Evolutionary conservation across 2,113 vertebrate genomes (phyloP).

Genomic region (Todiramphus saurophagus): DNA sequence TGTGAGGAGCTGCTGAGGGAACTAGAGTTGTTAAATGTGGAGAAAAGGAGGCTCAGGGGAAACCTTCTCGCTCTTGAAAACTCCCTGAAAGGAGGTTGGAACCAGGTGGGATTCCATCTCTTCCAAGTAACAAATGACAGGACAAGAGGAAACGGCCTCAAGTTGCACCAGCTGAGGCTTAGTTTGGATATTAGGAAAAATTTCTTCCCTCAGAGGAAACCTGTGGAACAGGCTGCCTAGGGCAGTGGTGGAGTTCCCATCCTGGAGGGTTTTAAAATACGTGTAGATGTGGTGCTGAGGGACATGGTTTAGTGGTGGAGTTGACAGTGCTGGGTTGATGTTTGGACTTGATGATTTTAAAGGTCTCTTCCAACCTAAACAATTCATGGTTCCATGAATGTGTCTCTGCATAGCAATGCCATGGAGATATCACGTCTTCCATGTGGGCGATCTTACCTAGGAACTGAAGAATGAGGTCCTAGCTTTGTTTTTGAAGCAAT

Average conservation of each 20-base stretch:
- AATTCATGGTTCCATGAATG: background rate
- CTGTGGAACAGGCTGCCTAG: background rate
- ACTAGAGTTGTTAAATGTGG: background rate
- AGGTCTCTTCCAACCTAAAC: background rate
- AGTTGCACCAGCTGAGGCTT: too few species aligned
- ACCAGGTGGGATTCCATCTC: background rate
- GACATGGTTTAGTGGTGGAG: background rate
- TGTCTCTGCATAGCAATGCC: background rate
- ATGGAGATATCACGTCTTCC: background rate
- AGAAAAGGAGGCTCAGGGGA: background rate
- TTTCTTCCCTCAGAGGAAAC: too few species aligned
- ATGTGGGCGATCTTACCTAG: accelerated
- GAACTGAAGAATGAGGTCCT: background rate
- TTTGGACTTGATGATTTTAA: background rate
- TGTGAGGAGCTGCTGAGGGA: background rate
- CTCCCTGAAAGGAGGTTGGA: background rate
- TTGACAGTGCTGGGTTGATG: background rate
- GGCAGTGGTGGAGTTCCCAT: background rate
- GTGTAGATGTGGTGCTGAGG: background rate
- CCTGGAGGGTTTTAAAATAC: background rate
- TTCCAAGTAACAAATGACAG: background rate
- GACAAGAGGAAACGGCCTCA: background rate
- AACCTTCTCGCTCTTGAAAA: background rate
- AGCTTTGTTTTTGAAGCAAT: background rate
- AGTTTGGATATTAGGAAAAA: too few species aligned